Base-by-base conservation (phyloP, 1,140 invertebrate genomes). In the Eriosoma lanigerum region DNA sequence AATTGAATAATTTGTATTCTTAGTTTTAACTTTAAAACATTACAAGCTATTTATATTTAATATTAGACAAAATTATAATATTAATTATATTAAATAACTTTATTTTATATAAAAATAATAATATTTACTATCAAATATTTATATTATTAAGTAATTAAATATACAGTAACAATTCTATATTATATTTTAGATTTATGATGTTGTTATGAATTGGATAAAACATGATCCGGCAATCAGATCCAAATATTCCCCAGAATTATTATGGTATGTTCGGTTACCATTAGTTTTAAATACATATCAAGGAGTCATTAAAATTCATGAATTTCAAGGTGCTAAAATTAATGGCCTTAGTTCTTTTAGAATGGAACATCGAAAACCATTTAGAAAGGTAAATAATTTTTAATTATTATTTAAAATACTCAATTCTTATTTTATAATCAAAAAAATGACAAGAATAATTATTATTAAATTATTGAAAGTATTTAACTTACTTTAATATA, bases 181-280 rank as follows among this genome's bases (percentile, higher is more conserved):
- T 52, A 29, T 72, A 24, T 29, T 72, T 32, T 19, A 72, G 68
- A 17, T 72, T 19, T 72, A 72, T 72, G 68, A 72, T 32, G 68
- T 72, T 26, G 68, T 72, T 52, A 72, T 72, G 68, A 72, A 72
- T n/a, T 72, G 68, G 68, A 50, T 72, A 52, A 72, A 72, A 52
- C 26, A 72, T 72, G 68, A 72, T 72, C 26, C 68, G n/a, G 0
- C 1, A 29, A 29, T 24, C 5, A 72, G 68, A 52, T 29, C 24
- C 0, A 52, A 72, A n/a, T 72, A 72, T 52, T 50, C 46, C 1
- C 24, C 68, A 52, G 48, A 72, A 13, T 21, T 72, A 52, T 26
- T 72, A 29, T 72, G 68, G 68, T 72, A 52, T 52, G 68, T 72
- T 52, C 68, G 68, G 9, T 72, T 72, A 4, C 68, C 68, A 52